A percentile compares a stretch with the other conserved stretches of the same genome.
These are phyloP conservation scores for Rhodeus uyekii DNA, from an alignment of 2,797 vertebrate species.

Conservation along the genomic window DNA sequence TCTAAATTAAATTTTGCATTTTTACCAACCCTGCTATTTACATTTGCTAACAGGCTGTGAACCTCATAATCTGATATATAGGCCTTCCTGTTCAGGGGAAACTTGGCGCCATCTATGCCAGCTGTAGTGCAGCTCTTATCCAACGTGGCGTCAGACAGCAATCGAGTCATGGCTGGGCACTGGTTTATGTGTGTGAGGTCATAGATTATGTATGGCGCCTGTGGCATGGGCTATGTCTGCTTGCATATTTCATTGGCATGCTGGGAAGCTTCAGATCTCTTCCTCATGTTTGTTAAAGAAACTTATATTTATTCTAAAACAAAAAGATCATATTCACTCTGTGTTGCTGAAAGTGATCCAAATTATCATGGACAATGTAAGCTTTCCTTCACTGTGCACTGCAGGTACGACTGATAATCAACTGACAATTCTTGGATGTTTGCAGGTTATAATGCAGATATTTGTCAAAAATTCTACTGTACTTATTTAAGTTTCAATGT, in stretches of 20 bases:
- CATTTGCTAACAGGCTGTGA: background rate
- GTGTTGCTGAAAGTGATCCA: background rate
- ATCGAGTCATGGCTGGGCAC: conserved; percentile 23
- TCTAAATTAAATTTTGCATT: background rate
- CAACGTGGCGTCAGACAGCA: conserved; percentile 9
- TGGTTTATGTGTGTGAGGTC: conserved; percentile 60
- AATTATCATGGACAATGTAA: background rate
- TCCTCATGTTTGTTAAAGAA: conserved; percentile 22
- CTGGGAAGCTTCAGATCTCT: conserved; percentile 46
- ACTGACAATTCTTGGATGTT: background rate
- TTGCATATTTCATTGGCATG: conserved; percentile 57
- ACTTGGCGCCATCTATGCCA: background rate
- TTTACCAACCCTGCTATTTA: background rate
- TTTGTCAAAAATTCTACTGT: background rate
- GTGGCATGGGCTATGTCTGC: conserved; percentile 53
- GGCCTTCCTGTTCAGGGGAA: background rate
- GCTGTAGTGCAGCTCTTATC: background rate
- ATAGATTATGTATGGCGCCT: conserved; percentile 65
- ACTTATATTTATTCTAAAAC: background rate
- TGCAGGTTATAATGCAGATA: background rate
- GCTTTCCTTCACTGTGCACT: background rate
- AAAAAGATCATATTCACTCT: background rate
- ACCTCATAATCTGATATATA: background rate
- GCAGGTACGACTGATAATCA: background rate
- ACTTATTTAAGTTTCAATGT: background rate